Evolutionary conservation across 37 sponge, comb jelly and placozoan species (phyloP), one percentile per base, ranked within the genome.

Genomic region (Beroe forskalii): DNA sequence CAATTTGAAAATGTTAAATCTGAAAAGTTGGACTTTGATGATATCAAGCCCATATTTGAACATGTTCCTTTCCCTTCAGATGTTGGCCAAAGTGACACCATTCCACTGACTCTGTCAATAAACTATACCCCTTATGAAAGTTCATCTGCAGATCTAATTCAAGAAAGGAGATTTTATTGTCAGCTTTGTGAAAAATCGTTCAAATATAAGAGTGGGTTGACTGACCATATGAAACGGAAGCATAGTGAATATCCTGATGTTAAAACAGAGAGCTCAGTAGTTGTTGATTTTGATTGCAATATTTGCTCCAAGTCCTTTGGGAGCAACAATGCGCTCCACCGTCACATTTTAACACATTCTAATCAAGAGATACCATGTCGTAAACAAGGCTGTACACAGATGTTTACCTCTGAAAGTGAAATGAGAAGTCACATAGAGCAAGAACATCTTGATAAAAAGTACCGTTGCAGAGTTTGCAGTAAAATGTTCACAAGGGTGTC

Each of bases 1-100:
- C 72, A 69, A 37, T 69, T 69, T 69, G 72, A 69, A 17, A 69
- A 69, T 69, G 72, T 69, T 28, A 69, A 69, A 17, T 69, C 72
- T 20, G 72, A 69, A 33, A 69, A 69, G 38, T 17, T 69, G 39
- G 72, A 69, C 33, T 69, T 28, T 63, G n/a, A 48, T 48, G 55
- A 48, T 48, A 48, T 48, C 55, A 48, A 48, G 55, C 55, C 55
- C 6, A 37, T 69, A 2, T 69, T 32, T 33, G 72, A 69, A 17
- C 27, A 32, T 69, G 38, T 32, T 33, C 72, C 72, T 33, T 32
- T 36, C 4, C 12, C 72, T 2, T 32, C 72, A 3, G 72, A 69
- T 20, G 32, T 27, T 32, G 39, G 27, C 20, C 72, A 27, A 4
- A 32, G 4, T 9, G 72, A 69, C 0, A 27, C 27, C 38, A 69